Conservation (phyloP, 2,797 vertebrate species). For the Sebastes vulpes region DNA sequence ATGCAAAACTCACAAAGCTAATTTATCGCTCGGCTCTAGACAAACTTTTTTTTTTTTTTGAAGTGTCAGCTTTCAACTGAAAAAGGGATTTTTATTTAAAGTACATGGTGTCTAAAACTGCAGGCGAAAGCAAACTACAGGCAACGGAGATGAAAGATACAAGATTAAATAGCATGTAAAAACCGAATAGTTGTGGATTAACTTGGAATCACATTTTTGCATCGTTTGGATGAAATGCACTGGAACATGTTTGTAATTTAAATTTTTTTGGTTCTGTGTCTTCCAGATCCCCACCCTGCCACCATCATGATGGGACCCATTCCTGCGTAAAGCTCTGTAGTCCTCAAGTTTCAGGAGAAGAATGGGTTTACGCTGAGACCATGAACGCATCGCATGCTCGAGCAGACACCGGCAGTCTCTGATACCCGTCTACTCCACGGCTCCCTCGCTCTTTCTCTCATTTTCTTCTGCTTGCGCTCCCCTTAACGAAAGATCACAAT, state of each 20-base stretch:
- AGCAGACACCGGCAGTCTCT: conserved; percentile 50
- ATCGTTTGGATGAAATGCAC: not conserved
- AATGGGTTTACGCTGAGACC: conserved; percentile 46
- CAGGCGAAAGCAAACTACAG: not conserved
- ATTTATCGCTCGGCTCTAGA: conserved; percentile 18
- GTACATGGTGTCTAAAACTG: not conserved
- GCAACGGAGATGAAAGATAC: conserved; percentile 11
- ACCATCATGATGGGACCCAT: conserved; percentile 43
- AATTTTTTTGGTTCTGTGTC: conserved; percentile 39
- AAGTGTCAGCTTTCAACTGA: conserved; percentile 40
- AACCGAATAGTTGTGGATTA: not conserved
- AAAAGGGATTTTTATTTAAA: conserved; percentile 16
- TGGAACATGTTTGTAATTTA: not conserved
- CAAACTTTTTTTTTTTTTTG: conserved; percentile 13
- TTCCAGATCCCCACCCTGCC: conserved; percentile 64
- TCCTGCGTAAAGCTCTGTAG: conserved; percentile 25
- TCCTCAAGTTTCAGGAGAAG: conserved; percentile 25
- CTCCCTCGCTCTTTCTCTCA: conserved; percentile 7
- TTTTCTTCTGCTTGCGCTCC: conserved; percentile 20
- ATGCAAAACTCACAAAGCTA: conserved; percentile 10
- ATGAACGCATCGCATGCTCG: conserved; percentile 62
- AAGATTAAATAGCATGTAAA: not conserved
- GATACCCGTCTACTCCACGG: conserved; percentile 21
- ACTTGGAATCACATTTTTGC: not conserved
- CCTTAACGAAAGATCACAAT: conserved; percentile 50